Percentiles rank a stretch among this genome's conserved stretches.
Evolutionary conservation across 1,140 invertebrate genomes (phyloP).

Genomic region (Luehdorfia chinensis): DNA sequence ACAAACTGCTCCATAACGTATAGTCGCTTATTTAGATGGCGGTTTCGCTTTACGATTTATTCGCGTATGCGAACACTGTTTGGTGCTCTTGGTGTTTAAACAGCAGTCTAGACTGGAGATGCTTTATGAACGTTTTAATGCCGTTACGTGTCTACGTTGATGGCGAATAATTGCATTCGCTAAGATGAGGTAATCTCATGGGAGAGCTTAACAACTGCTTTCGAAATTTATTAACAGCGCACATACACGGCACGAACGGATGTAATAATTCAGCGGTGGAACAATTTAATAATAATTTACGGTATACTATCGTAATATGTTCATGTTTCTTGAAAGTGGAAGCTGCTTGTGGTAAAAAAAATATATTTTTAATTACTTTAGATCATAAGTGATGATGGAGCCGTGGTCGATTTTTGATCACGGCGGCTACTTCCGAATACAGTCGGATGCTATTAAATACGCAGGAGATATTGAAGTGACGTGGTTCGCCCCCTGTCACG

Average conservation of each 20-base stretch:
- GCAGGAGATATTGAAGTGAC: too few relatives aligned
- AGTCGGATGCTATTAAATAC: too few relatives aligned
- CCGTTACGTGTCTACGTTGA: constrained; percentile 28
- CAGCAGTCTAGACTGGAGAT: constrained; percentile 50
- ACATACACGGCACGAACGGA: background rate
- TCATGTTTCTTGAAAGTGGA: too few relatives aligned
- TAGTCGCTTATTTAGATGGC: constrained; percentile 1
- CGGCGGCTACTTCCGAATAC: too few relatives aligned
- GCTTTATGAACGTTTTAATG: constrained; percentile 49
- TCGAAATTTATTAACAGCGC: constrained; percentile 4
- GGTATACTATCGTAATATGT: too few relatives aligned
- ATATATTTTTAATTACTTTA: too few relatives aligned
- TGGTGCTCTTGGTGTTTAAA: constrained; percentile 46
- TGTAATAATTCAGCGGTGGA: background rate
- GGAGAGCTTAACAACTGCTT: constrained; percentile 13
- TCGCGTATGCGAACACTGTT: constrained; percentile 42
- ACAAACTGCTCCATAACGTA: too few relatives aligned
- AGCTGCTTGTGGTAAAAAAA: too few relatives aligned
- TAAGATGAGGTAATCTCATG: constrained; percentile 15
- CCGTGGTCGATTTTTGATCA: too few relatives aligned
- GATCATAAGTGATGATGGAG: too few relatives aligned
- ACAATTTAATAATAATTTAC: background rate
- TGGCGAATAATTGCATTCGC: constrained; percentile 19
- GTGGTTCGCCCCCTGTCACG: too few relatives aligned
- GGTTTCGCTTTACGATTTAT: constrained; percentile 43